phyloP scores from a whole-genome alignment of 1,140 invertebrate species.

The Stegodyphus dumicola region DNA sequence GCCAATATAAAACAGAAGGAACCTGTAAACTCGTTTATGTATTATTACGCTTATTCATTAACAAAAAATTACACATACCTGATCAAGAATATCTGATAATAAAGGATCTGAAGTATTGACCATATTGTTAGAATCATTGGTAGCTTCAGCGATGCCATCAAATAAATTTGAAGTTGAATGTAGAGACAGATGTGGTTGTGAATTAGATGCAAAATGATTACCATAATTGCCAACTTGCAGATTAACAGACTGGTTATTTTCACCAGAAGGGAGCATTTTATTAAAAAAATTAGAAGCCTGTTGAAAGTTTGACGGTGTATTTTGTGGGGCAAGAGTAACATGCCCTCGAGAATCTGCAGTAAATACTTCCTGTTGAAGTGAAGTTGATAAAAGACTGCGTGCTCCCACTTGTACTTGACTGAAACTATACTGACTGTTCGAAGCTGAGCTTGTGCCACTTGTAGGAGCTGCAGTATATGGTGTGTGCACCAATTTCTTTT shows the following conservation, averaged over 20 bases:
- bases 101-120: conserved; percentile 74
- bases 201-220: conserved; percentile 8
- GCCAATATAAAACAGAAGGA: too few species aligned
- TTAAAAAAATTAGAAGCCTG: conserved; percentile 13
- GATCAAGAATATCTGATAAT: conserved; percentile 84
- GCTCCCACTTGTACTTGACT: conserved; percentile 19
- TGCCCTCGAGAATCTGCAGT: conserved; percentile 51
- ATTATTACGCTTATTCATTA: too few species aligned
- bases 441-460: conserved; percentile 19
- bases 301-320: background rate
- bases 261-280: background rate
- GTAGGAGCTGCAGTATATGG: conserved; percentile 46
- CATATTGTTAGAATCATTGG: conserved; percentile 21
- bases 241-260: background rate
- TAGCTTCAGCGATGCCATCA: conserved; percentile 18
- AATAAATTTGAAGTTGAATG: conserved; percentile 11
- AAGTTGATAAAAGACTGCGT: conserved; percentile 20
- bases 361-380: conserved; percentile 52
- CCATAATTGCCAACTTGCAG: conserved; percentile 10
- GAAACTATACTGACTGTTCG: conserved; percentile 23
- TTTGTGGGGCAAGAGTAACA: conserved; percentile 40
- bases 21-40: too few species aligned
- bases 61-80: conserved; percentile 70
- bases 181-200: conserved; percentile 12
- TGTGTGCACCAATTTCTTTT: conserved; percentile 64